Conservation (phyloP, 2,888 invertebrate species). For the Eupithecia dodoneata region DNA sequence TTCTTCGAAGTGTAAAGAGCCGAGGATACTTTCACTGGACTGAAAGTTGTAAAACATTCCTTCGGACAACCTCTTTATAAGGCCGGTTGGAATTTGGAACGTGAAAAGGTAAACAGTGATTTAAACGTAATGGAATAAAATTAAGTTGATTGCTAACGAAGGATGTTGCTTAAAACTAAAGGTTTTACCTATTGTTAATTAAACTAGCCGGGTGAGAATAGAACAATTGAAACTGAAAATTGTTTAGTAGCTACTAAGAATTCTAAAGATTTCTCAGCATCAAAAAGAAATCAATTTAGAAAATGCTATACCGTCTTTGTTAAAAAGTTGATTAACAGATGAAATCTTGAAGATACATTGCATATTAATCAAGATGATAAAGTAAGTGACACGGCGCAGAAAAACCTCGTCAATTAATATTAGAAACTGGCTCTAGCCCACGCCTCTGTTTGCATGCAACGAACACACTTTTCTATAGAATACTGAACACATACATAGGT, state of each 20-base stretch:
- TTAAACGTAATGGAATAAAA: constrained; percentile 8
- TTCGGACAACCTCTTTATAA: constrained; percentile 76
- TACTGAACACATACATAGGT: background rate
- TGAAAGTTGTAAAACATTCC: constrained; percentile 81
- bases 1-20: constrained; percentile 64
- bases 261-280: background rate
- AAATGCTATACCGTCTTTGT: background rate
- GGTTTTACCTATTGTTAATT: background rate
- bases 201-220: background rate
- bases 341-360: constrained; percentile 7
- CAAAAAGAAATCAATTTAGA: background rate
- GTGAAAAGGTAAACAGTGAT: constrained; percentile 65
- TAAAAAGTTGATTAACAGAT: constrained; percentile 9
- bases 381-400: constrained; percentile 28
- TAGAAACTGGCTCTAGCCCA: constrained; percentile 36
- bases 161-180: background rate
- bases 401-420: constrained; percentile 42
- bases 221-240: background rate
- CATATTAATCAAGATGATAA: constrained; percentile 23
- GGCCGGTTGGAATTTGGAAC: constrained; percentile 58
- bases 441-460: constrained; percentile 19
- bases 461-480: constrained; percentile 6
- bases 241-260: background rate
- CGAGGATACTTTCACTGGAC: constrained; percentile 83
- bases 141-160: background rate